Evolutionary conservation across 2,888 invertebrate genomes (phyloP).

Genomic region (Ectobius pallidus): DNA sequence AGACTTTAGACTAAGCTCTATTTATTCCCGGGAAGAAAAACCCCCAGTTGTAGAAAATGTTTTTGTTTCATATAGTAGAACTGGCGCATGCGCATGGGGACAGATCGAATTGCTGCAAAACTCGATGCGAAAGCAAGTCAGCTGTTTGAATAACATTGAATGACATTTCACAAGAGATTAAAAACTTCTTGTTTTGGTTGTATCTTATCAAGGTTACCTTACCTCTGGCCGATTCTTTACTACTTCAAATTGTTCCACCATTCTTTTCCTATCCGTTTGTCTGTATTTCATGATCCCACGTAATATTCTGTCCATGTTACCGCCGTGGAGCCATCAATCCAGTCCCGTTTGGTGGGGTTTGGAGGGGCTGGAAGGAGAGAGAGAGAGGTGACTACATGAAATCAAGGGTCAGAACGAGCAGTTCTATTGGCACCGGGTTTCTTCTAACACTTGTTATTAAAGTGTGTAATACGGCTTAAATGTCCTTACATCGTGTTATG

Average conservation of each 20-base stretch:
- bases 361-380: neutral
- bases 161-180: neutral
- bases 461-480: too few species aligned
- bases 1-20: too few species aligned
- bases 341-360: neutral
- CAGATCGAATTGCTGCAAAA: neutral
- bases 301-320: slow-evolving; percentile 81
- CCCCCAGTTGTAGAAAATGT: too few species aligned
- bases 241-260: slow-evolving; percentile 92
- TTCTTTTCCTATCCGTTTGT: slow-evolving; percentile 76
- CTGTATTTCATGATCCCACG: slow-evolving; percentile 91
- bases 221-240: slow-evolving; percentile 89
- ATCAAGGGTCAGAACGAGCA: neutral
- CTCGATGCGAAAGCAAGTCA: neutral
- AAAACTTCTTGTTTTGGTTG: neutral
- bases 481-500: too few species aligned
- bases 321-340: neutral
- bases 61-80: too few species aligned
- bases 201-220: slow-evolving; percentile 44
- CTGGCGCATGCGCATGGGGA: slow-evolving; percentile 1
- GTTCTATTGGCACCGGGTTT: neutral
- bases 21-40: too few species aligned
- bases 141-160: neutral
- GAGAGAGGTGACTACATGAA: neutral
- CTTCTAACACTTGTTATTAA: too few species aligned